Base-by-base conservation (phyloP, 2,113 vertebrate genomes). In the Nyctereutes procyonoides region DNA sequence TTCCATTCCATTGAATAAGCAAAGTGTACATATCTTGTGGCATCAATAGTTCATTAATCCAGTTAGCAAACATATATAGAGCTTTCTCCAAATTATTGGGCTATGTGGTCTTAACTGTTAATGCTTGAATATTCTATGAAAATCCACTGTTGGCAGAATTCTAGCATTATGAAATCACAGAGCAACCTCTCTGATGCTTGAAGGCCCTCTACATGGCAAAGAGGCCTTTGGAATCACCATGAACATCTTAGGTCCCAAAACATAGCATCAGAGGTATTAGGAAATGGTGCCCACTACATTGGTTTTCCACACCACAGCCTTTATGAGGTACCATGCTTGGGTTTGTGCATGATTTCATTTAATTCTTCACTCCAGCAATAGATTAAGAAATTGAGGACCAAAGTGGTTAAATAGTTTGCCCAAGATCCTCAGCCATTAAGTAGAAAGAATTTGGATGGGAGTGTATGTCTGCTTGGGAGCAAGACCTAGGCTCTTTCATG, bases 371-470 rank as follows among this genome's bases (percentile, higher is more conserved):
- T 58, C 26, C 15, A 51, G 43, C 43, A 82, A 13, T 28, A 58
- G 76, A 67, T 63, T 82, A 55, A 73, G 51, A 69, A 51, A 48
- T 77, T 22, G 32, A 80, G 65, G 43, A 20, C n/a, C 43, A 13
- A 14, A 26, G 32, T 86, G 26, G 51, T 51, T 51, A 4, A 53
- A 30, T 26, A 43, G 12, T 35, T 53, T 94, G 53, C 16, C 6
- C 55, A 55, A 53, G 13, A 24, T 53, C 35, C 51, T 73, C 15
- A 76, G 30, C n/a, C 32, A 15, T 56, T 53, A 60, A 51, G 65
- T 83, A n/a, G 32, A 90, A 90, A 90, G 67, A 92, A 20, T 30
- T 90, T 62, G 92, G 30, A 81, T 86, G 28, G 38, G 87, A 81
- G 24, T 32, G 12, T 14, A 5, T 5, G 22, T 67, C 83, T 73